Conservation (phyloP, 2,888 invertebrate species). For the Papilio demoleus region DNA sequence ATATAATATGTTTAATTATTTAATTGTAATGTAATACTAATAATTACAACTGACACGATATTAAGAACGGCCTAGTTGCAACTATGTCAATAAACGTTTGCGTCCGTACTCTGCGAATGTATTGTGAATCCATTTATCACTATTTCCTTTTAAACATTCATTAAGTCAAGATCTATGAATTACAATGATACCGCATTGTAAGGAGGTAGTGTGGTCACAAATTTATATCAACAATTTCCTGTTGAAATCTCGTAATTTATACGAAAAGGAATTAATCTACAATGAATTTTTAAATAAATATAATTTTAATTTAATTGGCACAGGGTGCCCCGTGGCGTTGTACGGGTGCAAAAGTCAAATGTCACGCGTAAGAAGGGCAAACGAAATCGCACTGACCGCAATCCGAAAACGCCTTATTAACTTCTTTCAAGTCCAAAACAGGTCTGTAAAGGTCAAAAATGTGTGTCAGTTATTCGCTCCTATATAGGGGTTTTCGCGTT, state of each 20-base stretch:
- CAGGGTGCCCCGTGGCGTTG: slow-evolving; percentile 29
- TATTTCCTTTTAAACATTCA: slow-evolving; percentile 22
- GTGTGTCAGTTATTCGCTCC: slow-evolving; percentile 36
- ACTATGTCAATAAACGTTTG: background rate
- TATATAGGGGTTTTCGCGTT: slow-evolving; percentile 33
- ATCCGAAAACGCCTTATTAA: slow-evolving; percentile 41
- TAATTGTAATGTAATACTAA: background rate
- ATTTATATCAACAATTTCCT: background rate
- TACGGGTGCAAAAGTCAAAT: slow-evolving; percentile 39
- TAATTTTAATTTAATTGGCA: slow-evolving; percentile 26
- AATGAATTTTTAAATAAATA: slow-evolving; percentile 20
- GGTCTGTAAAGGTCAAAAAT: slow-evolving; percentile 41
- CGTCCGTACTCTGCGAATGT: background rate
- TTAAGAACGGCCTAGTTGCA: background rate
- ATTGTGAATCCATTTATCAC: slow-evolving; percentile 18
- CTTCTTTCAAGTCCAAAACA: slow-evolving; percentile 40
- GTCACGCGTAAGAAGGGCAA: slow-evolving; percentile 39
- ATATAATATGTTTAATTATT: background rate
- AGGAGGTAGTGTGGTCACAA: background rate
- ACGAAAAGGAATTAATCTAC: background rate
- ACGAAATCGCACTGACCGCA: slow-evolving; percentile 41
- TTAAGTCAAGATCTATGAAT: slow-evolving; percentile 10
- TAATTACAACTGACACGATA: background rate
- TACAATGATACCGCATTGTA: background rate
- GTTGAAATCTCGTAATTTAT: background rate